These are phyloP conservation scores for Oreonectes daqikongensis DNA, from an alignment of 2,797 vertebrate genomes.

Conservation along the genomic window DNA sequence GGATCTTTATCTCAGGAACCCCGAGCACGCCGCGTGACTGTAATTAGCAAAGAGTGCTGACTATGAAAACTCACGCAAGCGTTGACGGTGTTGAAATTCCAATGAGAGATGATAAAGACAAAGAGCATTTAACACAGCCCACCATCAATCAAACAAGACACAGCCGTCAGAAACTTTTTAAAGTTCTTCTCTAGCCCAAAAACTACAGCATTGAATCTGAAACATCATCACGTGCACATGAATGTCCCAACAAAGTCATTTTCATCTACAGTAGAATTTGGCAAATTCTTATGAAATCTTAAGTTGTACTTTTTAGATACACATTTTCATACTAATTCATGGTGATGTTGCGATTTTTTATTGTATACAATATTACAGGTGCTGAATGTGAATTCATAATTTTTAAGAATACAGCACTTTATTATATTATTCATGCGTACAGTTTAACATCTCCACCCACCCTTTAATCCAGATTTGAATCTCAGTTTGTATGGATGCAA, in stretches of 20 bases:
- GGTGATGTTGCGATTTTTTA: no score
- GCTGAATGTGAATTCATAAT: no score
- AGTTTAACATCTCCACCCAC: neutral
- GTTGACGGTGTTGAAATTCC: constrained; percentile 5
- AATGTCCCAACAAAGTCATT: neutral
- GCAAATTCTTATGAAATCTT: no score
- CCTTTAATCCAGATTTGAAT: neutral
- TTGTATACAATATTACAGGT: no score
- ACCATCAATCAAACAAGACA: constrained; percentile 39
- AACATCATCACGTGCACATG: neutral
- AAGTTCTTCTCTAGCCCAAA: neutral
- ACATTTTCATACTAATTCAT: no score
- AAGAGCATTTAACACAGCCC: constrained; percentile 49
- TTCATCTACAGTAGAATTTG: no score
- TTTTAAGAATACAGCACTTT: no score
- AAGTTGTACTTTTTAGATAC: no score
- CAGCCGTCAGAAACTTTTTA: constrained; percentile 10
- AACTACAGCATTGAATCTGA: constrained; percentile 6
- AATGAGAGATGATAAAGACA: constrained; percentile 42
- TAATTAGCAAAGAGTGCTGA: constrained; percentile 68
- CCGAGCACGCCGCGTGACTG: constrained; percentile 59
- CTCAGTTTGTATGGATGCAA: no score
- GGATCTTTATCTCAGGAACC: constrained; percentile 62
- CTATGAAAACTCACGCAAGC: constrained; percentile 23
- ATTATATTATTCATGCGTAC: no score